Base-by-base conservation (phyloP, 2,113 vertebrate species). In the Natator depressus region DNA sequence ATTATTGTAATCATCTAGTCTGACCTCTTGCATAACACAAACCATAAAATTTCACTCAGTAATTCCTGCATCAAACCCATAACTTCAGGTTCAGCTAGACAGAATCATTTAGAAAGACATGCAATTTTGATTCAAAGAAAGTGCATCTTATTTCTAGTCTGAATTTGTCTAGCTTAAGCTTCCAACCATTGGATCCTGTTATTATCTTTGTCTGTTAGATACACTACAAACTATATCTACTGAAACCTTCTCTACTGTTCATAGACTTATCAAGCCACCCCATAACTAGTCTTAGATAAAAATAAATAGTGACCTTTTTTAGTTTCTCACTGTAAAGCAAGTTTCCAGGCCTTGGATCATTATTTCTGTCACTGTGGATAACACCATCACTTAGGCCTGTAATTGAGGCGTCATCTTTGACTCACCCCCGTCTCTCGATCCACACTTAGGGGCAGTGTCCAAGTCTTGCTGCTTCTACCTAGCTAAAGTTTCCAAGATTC, bases 311-410 rank as follows among this genome's bases (percentile, higher is more conserved):
- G 65, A 2, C 13, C 2, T 84, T 80, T 83, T 88, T 72, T 87
- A 46, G 51, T 84, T 69, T 8, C 25, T 72, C 3, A 10, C 51
- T 92, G 51, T 51, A 54, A 72, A 82, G 22, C 46, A 54, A 25
- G 51, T 49, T 89, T 83, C 38, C 53, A 42, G 29, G 42, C 76
- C 31, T 84, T 9, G 2, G 12, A 20, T 88, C 0, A 0, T 47
- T 38, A 72, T 9, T 38, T 38, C 19, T 69, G 35, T n/a, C 17
- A 20, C 8, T 72, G 65, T 38, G 65, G 35, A 72, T 72, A 72
- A 72, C 65, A 72, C 8, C 9, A 20, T 38, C 17, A 22, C 35
- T 38, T 10, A 20, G n/a, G n/a, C 62, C 62, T 72, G 65, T 38
- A 72, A 72, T 11, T 38, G 35, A n/a, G 6, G 16, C n/a, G 2